Base-by-base conservation (phyloP, 2,888 invertebrate genomes). In the Apamea anceps region DNA sequence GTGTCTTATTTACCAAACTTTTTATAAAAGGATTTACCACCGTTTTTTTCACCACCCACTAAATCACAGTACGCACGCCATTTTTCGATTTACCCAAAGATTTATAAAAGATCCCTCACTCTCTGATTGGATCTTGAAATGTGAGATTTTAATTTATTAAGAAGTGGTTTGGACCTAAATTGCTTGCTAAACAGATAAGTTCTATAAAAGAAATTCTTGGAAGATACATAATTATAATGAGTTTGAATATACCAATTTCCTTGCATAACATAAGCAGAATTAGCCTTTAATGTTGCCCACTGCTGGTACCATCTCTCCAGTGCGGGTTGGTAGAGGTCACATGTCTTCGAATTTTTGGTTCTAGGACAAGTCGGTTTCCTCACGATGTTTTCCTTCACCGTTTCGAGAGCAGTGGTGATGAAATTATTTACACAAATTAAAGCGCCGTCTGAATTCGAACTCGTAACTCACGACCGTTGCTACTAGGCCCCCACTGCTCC, bases 1-100 rank as follows among this genome's bases (percentile, higher is more conserved):
- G 32, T 28, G n/a, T 54, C 21, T 48, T 57, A 45, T 45, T 80
- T 74, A 32, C 2, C 42, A 5, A 67, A 42, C 15, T 79, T 65
- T 54, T n/a, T 32, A 13, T 21, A 48, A 48, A 15, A 3, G 25
- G 18, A 54, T 54, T 75, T 28, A 3, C 5, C 1, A 25, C 2
- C n/a, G 7, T 45, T 28, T 63, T 45, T 45, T 13, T 18, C 32
- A 7, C 63, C 12, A 28, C 18, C 1, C 42, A 42, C 28, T 28
- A 51, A 18, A 18, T 51, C 37, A n/a, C 21, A 25, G 7, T 37
- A 63, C 28, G 62, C 48, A n/a, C 62, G 7, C 15, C 32, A 32
- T 18, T 62, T 51, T 60, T 67, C 6, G 6, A 21, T 1, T 60
- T 57, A 18, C 28, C 1, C 3, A 57, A n/a, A 57, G 6, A 32